Percentiles rank a stretch among this genome's conserved stretches.
phyloP scores from a whole-genome alignment of 37 sponge, comb jelly and placozoan species.

The Cliona cf. orientalis region DNA sequence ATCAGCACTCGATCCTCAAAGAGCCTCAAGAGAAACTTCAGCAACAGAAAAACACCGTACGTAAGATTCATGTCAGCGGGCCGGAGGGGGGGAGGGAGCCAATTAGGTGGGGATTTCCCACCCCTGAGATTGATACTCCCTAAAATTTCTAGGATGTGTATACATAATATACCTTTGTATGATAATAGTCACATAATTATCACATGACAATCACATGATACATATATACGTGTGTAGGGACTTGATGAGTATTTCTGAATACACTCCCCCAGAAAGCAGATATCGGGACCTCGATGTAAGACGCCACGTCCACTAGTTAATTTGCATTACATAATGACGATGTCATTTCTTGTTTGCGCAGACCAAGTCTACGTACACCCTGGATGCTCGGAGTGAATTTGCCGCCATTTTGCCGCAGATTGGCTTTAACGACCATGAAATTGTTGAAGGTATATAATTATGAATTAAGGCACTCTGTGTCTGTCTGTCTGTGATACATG shows the following conservation, averaged over 20 bases:
- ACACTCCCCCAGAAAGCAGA: background rate
- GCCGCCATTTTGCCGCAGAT: background rate
- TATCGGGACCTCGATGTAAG: constrained; percentile 50
- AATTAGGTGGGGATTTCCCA: constrained; percentile 12
- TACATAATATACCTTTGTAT: background rate
- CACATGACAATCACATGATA: too few relatives aligned
- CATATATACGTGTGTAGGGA: constrained; percentile 56
- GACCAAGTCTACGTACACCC: constrained; percentile 46
- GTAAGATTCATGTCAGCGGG: background rate
- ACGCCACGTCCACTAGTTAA: background rate
- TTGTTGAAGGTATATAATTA: too few relatives aligned
- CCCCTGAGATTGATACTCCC: constrained; percentile 14
- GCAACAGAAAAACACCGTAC: constrained; percentile 43
- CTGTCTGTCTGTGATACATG: too few relatives aligned
- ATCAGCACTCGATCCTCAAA: constrained; percentile 23
- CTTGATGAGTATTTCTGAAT: constrained; percentile 69
- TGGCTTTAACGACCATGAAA: too few relatives aligned
- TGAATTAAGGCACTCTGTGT: too few relatives aligned
- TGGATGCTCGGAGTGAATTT: constrained; percentile 32
- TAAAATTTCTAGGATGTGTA: constrained; percentile 4
- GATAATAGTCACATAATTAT: too few relatives aligned
- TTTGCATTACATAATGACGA: background rate
- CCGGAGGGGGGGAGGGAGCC: constrained; percentile 12
- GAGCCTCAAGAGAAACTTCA: constrained; percentile 2
- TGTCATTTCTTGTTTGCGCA: background rate